Evolutionary conservation across 92 coral and sea anemone species (phyloP), one percentile per base, ranked within the genome.

Genomic region (Phymanthus crucifer): DNA sequence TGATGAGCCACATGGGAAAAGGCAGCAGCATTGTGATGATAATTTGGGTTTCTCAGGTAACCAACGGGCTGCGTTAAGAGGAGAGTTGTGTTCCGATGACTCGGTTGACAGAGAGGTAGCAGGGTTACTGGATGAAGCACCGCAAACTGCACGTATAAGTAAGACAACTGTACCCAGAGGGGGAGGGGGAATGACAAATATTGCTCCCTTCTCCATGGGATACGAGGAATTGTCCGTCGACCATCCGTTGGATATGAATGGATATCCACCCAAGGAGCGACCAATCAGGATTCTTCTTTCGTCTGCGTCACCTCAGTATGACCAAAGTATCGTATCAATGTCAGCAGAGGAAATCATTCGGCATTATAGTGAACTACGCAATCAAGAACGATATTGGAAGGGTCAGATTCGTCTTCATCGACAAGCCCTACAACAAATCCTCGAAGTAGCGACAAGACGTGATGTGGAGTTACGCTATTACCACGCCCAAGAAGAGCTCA

Each of bases 391-490:
- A 26, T 84, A 83, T 77, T 83, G 92, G 90, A 89, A 76, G 79
- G 88, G 64, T n/a, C 89, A 85, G 65, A 89, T 93, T 0, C 86
- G 80, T 16, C 76, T 78, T 21, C 89, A 93, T 33, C 93, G 99
- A 29, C 85, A 71, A 46, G 86, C 84, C 3, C 93, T 95, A n/a
- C 86, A 87, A 71, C 96, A 95, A 50, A 85, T 78, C 32, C 87
- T 95, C 57, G 91, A 85, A 29, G 73, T 52, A 32, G 72, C 78
- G 11, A 84, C 87, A 11, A 86, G 99, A 72, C 94, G 93, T 54
- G 94, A 95, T 54, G 89, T 95, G 9, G 99, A 95, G 74, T 91
- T 89, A 45, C 83, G 85, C 50, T 95, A 95, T 76, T 95, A 90
- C 65, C 84, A 89, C 43, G 89, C 98, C 14, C 99, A 93, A 72